Evolutionary conservation across 1,140 invertebrate genomes (phyloP), one percentile per base, ranked within the genome.

Genomic region (Brachionus asplanchnoidis): DNA sequence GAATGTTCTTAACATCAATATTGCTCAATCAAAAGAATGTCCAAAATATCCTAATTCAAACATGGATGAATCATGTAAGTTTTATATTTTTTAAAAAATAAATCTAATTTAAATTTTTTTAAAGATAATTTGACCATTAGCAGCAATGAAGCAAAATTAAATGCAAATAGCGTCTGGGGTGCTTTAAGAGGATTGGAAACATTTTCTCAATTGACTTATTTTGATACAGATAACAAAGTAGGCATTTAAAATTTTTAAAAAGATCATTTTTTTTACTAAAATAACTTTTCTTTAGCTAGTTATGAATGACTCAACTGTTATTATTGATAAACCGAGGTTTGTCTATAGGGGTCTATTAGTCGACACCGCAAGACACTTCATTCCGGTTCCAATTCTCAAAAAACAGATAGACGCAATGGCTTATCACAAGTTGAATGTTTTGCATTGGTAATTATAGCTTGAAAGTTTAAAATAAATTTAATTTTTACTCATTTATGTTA

Each of bases 361-460:
- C 17, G 95, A 96, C 87, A 95, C 94, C 1, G 92, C 94, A 1
- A 91, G 95, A 5, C 95, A 97, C 89, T 97, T 92, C 88, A 88
- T 95, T 7, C 91, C 93, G 0, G 53, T 84, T 53, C 60, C 60
- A 28, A 53, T 84, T 70, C 66, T 84, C 5, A 84, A 32, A 73
- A 84, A 84, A 32, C 60, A 84, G 17, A 26, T 84, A 6, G 82
- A 91, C 85, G 88, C 94, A 0, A 95, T 97, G 95, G 92, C 93
- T 2, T 93, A 93, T 86, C 95, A 95, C 88, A 97, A 97, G 89
- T 89, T 95, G 79, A 97, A 97, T 89, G 95, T 97, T 0, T 93
- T 97, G 84, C 95, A 97, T 88, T 97, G 95, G 95, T 95, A 97
- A 88, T 44, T 46, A 66, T 8, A 14, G 12, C n/a, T 44, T 32